Conservation (phyloP, 2,888 invertebrate genomes). For the Tuberolachnus salignus region DNA sequence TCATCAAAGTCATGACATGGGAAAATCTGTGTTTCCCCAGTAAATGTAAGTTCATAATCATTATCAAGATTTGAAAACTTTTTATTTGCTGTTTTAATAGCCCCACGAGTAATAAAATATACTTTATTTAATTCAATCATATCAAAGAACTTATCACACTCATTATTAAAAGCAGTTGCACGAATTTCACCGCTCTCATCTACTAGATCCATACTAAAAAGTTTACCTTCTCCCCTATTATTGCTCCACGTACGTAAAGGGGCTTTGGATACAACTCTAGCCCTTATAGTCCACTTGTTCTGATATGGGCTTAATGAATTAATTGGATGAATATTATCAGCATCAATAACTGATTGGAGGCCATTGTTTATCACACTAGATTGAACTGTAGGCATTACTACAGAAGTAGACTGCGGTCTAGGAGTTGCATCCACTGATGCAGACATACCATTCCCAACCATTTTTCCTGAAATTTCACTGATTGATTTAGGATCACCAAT, state of each 20-base stretch:
- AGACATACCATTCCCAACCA: slow-evolving; percentile 52
- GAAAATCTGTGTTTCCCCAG: slow-evolving; percentile 70
- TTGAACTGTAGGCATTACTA: neutral
- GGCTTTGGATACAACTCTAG: slow-evolving; percentile 83
- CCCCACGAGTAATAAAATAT: slow-evolving; percentile 84
- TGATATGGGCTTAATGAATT: slow-evolving; percentile 87
- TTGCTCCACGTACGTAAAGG: slow-evolving; percentile 87
- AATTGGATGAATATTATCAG: slow-evolving; percentile 75
- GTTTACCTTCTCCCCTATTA: slow-evolving; percentile 87
- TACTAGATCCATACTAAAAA: slow-evolving; percentile 90
- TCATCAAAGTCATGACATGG: slow-evolving; percentile 66
- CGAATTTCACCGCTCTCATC: slow-evolving; percentile 95
- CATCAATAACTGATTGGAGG: slow-evolving; percentile 49
- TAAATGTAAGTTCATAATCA: slow-evolving; percentile 95
- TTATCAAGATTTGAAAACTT: slow-evolving; percentile 82
- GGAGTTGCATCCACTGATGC: neutral
- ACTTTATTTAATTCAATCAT: slow-evolving; percentile 85
- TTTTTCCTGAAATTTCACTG: slow-evolving; percentile 39
- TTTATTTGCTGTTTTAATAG: slow-evolving; percentile 92
- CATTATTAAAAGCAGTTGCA: slow-evolving; percentile 86
- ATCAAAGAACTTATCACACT: slow-evolving; percentile 87
- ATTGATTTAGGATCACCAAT: slow-evolving; percentile 74
- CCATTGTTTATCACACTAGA: slow-evolving; percentile 13
- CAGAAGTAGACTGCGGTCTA: slow-evolving; percentile 58
- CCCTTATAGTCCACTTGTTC: slow-evolving; percentile 93